Evolutionary conservation across 2,888 invertebrate species (phyloP).

Genomic region (Eristalis intricaria): DNA sequence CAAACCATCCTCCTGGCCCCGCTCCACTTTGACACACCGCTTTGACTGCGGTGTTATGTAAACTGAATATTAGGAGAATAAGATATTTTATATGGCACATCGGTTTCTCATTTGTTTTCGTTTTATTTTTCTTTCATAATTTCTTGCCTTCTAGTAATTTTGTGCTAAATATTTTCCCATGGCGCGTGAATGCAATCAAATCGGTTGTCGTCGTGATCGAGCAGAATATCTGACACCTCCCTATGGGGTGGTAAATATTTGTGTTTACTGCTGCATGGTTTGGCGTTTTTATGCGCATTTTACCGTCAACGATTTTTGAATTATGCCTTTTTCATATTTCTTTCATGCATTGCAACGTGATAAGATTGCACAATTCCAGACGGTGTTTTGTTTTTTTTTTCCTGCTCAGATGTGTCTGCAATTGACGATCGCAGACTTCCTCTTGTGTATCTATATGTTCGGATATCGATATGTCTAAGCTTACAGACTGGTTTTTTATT

Average conservation of each 20-base stretch:
- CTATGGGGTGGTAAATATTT: neutral
- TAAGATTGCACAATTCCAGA: slow-evolving; percentile 25
- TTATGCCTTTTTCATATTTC: neutral
- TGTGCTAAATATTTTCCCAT: slow-evolving; percentile 29
- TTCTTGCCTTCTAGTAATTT: neutral
- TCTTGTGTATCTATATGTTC: slow-evolving; percentile 2
- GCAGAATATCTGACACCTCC: slow-evolving; percentile 11
- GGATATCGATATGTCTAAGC: slow-evolving; percentile 24
- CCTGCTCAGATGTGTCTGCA: slow-evolving; percentile 4
- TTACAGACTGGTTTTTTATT: slow-evolving; percentile 52
- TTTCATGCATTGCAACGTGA: slow-evolving; percentile 36
- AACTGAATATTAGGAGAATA: slow-evolving; percentile 20
- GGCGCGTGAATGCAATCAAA: slow-evolving; percentile 28
- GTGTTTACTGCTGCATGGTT: slow-evolving; percentile 10
- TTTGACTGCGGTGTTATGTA: slow-evolving; percentile 25
- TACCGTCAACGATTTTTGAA: neutral
- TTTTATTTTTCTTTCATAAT: slow-evolving; percentile 5
- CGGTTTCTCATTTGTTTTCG: no score
- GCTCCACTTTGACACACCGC: slow-evolving; percentile 16
- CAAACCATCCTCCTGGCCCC: neutral
- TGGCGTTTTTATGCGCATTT: slow-evolving; percentile 7
- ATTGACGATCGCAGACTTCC: slow-evolving; percentile 29
- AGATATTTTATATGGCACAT: neutral
- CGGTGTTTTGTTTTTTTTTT: neutral
- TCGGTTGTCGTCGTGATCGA: slow-evolving; percentile 3